phyloP scores from a whole-genome alignment of 2,797 vertebrate genomes.

The Pangasius macronema region DNA sequence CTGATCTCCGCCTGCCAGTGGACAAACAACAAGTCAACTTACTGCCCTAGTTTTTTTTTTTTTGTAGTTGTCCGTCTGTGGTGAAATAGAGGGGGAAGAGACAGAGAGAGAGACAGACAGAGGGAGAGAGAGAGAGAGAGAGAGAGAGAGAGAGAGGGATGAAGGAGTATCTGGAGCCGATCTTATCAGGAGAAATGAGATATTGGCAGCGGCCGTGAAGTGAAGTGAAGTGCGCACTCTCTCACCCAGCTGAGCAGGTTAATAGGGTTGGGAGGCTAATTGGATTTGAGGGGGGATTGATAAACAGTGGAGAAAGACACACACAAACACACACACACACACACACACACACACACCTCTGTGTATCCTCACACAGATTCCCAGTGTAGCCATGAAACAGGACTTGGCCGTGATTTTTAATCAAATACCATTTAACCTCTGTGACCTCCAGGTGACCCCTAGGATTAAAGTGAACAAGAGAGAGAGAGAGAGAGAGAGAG shows the following conservation, averaged over 20 bases:
- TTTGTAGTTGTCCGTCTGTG: constrained; percentile 66
- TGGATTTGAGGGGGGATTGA: constrained; percentile 95
- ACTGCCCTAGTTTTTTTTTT: constrained; percentile 81
- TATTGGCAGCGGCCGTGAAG: constrained; percentile 90
- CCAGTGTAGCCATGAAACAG: constrained; percentile 65
- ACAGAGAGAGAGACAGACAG: not conserved
- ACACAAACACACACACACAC: constrained; percentile 32
- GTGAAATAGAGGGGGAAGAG: constrained; percentile 60
- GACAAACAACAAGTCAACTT: constrained; percentile 78
- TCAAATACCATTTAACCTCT: constrained; percentile 85
- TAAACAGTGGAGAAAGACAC: constrained; percentile 83
- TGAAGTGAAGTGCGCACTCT: constrained; percentile 68
- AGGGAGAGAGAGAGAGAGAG: not conserved
- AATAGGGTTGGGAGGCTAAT: constrained; percentile 98
- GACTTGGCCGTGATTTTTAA: constrained; percentile 83
- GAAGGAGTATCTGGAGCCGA: constrained; percentile 91
- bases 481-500: not conserved
- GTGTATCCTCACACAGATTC: constrained; percentile 70
- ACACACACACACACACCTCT: constrained; percentile 18
- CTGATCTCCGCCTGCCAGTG: constrained; percentile 80
- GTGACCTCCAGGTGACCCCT: constrained; percentile 72
- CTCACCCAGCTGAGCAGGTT: constrained; percentile 92
- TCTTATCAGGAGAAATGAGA: constrained; percentile 99
- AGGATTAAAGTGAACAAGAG: not conserved
- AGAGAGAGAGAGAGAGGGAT: constrained; percentile 54